These are phyloP conservation scores for Excalfactoria chinensis DNA, from an alignment of 2,113 vertebrate genomes.

Conservation along the genomic window DNA sequence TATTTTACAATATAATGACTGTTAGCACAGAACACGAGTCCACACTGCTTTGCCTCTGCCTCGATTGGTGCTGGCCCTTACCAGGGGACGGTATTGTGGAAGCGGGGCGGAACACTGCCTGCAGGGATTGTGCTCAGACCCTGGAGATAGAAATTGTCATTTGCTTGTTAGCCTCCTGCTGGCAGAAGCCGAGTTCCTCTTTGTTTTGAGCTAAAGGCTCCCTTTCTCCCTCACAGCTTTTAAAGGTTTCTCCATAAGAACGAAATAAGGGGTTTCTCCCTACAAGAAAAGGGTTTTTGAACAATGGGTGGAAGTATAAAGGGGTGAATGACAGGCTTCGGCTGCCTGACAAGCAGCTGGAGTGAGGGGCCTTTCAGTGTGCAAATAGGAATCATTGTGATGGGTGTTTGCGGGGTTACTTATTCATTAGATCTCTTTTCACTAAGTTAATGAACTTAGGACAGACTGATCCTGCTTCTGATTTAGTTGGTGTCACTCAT, in stretches of 20 bases:
- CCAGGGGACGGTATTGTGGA: constrained; percentile 28
- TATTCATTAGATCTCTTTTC: constrained; percentile 73
- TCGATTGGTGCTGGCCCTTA: background rate
- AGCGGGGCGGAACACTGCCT: constrained; percentile 57
- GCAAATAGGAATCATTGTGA: constrained; percentile 61
- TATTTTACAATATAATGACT: background rate
- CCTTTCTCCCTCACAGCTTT: background rate
- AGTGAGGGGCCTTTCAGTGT: constrained; percentile 28
- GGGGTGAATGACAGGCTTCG: constrained; percentile 51
- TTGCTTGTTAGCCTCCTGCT: constrained; percentile 73
- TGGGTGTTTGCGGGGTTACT: constrained; percentile 47
- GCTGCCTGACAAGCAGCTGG: constrained; percentile 62
- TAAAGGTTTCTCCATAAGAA: background rate
- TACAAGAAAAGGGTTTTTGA: constrained; percentile 37
- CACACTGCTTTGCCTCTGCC: background rate
- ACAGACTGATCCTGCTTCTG: constrained; percentile 38
- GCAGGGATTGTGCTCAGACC: constrained; percentile 38
- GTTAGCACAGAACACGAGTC: background rate
- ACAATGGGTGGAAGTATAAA: constrained; percentile 53
- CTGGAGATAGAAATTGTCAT: constrained; percentile 66
- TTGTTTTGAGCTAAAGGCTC: constrained; percentile 67
- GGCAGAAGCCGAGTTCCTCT: constrained; percentile 49
- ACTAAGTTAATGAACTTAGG: constrained; percentile 73
- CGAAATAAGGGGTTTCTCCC: background rate
- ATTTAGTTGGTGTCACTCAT: constrained; percentile 49